Evolutionary conservation across 2,797 vertebrate genomes (phyloP), one percentile per base, ranked within the genome.

Genomic region (Malurus leucopterus): DNA sequence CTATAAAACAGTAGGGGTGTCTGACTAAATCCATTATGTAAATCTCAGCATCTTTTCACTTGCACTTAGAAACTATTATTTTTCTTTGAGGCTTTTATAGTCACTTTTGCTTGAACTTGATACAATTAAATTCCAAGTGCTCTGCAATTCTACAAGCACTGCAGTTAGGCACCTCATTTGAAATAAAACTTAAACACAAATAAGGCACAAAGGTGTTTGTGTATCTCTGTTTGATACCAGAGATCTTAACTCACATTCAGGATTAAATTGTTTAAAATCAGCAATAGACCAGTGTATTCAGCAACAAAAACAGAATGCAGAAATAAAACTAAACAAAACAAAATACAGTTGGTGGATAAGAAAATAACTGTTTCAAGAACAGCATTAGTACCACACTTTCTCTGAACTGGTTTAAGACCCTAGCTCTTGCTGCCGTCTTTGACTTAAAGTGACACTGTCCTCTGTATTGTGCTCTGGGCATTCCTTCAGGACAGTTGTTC

Each of bases 1-100:
- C 68, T 82, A 11, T 89, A 59, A 91, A 87, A 68, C 73, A 92
- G 67, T 89, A 78, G 46, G 50, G 54, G 85, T 91, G 44, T 88
- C 81, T 72, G 40, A 93, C 51, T 82, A 91, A 77, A 78, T 65
- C 74, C 81, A 58, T 93, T 93, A 89, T 88, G 82, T 91, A 93
- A 72, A 91, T 90, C 46, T 83, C 87, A 70, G 44, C 49, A 65
- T 91, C 81, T 86, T 95, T 95, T 89, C 68, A 50, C 46, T 86
- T 73, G 44, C 55, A 80, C 72, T 95, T 94, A 62, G n/a, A 88
- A 93, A 88, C 43, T 80, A 49, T 81, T 86, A 44, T 78, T 75
- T 94, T 94, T 79, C 34, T 79, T 70, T 65, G 72, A 62, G 65
- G 41, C 43, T 72, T 91, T 63, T 75, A 76, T 49, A 73, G 51